A percentile compares a stretch with the other conserved stretches of the same genome.
These are phyloP conservation scores for Indri indri DNA, from an alignment of 2,113 vertebrate species.

Conservation along the genomic window DNA sequence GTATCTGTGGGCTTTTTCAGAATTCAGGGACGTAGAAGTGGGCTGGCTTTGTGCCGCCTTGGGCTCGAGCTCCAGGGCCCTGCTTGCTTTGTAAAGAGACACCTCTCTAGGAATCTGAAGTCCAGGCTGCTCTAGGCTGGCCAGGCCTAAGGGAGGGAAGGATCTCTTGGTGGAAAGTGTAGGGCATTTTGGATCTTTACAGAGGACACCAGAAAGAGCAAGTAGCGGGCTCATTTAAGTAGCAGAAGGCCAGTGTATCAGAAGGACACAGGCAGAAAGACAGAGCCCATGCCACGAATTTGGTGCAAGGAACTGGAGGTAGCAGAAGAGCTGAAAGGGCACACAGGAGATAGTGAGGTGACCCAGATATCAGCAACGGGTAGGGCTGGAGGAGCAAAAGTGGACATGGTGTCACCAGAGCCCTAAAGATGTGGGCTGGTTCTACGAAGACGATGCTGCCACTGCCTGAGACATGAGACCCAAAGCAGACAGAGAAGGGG, in stretches of 20 bases:
- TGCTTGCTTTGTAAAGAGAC: not conserved
- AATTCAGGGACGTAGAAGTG: not conserved
- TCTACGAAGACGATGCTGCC: not conserved
- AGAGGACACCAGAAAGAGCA: not conserved
- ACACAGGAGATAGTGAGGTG: not conserved
- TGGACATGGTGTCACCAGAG: not conserved
- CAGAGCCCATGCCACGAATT: not conserved
- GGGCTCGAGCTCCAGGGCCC: not conserved
- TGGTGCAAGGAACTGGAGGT: not conserved
- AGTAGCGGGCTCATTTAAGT: not conserved
- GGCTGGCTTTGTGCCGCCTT: not conserved
- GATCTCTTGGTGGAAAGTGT: not conserved
- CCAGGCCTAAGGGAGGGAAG: not conserved
- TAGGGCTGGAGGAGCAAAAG: not conserved
- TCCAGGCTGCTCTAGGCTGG: not conserved
- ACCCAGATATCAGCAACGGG: not conserved
- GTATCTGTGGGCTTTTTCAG: not conserved
- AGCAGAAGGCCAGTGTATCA: not conserved
- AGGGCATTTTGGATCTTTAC: not conserved
- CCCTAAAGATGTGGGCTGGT: not conserved
- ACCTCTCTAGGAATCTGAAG: not conserved
- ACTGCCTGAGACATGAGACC: not conserved
- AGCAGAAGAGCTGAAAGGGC: not conserved
- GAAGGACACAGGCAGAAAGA: not conserved
- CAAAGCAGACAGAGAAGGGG: not conserved